A percentile compares a stretch with the other conserved stretches of the same genome.
phyloP scores from a whole-genome alignment of 2,888 invertebrate genomes.

The Acleris sparsana region DNA sequence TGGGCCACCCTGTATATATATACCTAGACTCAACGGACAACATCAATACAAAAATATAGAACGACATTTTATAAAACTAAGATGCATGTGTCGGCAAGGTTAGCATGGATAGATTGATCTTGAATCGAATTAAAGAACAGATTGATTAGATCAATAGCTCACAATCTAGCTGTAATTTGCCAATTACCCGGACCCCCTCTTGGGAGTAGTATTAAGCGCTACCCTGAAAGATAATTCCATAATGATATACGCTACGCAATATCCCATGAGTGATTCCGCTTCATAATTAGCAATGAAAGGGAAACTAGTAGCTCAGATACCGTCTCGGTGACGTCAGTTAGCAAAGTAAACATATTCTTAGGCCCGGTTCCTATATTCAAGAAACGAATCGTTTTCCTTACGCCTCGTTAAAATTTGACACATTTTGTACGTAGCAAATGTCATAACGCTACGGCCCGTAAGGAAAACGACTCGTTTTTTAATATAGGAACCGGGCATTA shows the following conservation, averaged over 20 bases:
- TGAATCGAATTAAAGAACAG: slow-evolving; percentile 7
- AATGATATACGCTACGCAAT: slow-evolving; percentile 32
- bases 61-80: too few species aligned
- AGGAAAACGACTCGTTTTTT: too few species aligned
- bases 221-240: slow-evolving; percentile 13
- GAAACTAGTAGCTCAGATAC: slow-evolving; percentile 25
- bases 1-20: too few species aligned
- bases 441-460: too few species aligned
- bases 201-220: slow-evolving; percentile 35
- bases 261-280: slow-evolving; percentile 50
- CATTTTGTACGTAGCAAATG: too few species aligned
- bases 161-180: slow-evolving; percentile 39
- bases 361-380: too few species aligned
- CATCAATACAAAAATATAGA: too few species aligned
- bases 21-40: too few species aligned
- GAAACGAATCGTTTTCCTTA: too few species aligned
- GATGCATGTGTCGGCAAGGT: too few species aligned
- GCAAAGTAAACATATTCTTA: not conserved
- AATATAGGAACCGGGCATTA: too few species aligned
- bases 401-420: too few species aligned
- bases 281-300: slow-evolving; percentile 56
- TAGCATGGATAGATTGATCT: not conserved
- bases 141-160: slow-evolving; percentile 18
- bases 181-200: slow-evolving; percentile 39
- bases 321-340: slow-evolving; percentile 25